Conservation (phyloP, 2,797 vertebrate genomes). For the Enteromius paludinosus region DNA sequence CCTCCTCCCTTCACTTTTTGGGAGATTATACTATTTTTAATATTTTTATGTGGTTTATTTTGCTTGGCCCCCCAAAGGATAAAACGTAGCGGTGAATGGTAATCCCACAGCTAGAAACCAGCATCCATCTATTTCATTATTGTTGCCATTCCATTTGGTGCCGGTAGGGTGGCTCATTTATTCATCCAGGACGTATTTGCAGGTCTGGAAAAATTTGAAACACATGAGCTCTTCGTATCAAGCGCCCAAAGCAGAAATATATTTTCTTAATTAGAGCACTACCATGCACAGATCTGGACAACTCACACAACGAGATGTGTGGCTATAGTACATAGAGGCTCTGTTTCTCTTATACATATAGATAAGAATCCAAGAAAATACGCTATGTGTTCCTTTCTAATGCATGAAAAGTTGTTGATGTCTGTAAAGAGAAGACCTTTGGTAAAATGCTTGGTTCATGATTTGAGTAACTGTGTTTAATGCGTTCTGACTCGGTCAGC, state of each 20-base stretch:
- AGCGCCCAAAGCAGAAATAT: neutral
- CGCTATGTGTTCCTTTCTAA: neutral
- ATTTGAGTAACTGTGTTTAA: constrained; percentile 20
- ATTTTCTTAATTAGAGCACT: constrained; percentile 37
- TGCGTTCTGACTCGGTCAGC: constrained; percentile 22
- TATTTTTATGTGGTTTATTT: constrained; percentile 22
- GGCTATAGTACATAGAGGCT: constrained; percentile 45
- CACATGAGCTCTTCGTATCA: constrained; percentile 47
- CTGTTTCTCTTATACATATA: neutral
- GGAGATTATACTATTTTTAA: constrained; percentile 7
- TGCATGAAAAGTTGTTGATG: neutral
- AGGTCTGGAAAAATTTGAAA: constrained; percentile 35
- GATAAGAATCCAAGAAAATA: neutral
- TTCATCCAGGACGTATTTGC: neutral
- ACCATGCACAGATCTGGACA: constrained; percentile 64
- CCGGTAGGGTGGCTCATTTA: neutral
- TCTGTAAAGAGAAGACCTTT: neutral
- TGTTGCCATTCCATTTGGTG: neutral
- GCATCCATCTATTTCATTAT: neutral
- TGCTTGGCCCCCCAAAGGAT: neutral
- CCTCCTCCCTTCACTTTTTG: neutral
- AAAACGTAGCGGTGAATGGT: neutral
- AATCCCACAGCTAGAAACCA: neutral
- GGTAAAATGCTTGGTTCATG: neutral
- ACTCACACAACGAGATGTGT: constrained; percentile 70